A percentile compares a stretch with the other conserved stretches of the same genome.
Conservation (phyloP, 1,140 invertebrate species). For the Drosophila pectinifera region DNA sequence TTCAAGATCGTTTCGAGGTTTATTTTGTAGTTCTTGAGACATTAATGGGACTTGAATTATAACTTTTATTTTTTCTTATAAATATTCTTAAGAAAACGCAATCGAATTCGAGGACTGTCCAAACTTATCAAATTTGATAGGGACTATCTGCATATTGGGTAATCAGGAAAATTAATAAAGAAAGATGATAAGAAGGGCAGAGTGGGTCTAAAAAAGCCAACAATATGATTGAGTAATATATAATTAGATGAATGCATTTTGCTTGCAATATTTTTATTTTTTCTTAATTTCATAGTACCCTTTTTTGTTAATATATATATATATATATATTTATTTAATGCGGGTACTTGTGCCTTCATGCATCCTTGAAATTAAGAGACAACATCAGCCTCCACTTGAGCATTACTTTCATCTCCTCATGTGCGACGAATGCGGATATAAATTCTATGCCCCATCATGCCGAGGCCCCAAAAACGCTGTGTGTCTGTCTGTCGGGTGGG, state of each 20-base stretch:
- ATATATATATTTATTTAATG: constrained; percentile 1
- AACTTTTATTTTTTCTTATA: not conserved
- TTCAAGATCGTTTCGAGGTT: not conserved
- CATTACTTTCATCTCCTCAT: constrained; percentile 44
- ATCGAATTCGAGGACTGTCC: no score
- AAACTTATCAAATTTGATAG: constrained; percentile 1
- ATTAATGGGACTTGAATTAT: not conserved
- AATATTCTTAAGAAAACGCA: no score
- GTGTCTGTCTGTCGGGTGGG: constrained; percentile 12
- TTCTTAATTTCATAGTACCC: not conserved
- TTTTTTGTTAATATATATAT: not conserved
- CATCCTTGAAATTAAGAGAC: constrained; percentile 52
- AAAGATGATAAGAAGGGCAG: not conserved
- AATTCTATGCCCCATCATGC: constrained; percentile 32
- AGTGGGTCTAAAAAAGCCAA: not conserved
- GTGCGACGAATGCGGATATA: constrained; percentile 25
- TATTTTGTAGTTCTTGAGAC: no score
- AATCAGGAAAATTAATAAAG: not conserved
- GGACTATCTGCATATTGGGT: not conserved
- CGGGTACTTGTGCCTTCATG: constrained; percentile 19
- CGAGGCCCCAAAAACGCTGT: constrained; percentile 30
- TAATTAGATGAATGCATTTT: not conserved
- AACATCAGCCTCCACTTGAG: constrained; percentile 45
- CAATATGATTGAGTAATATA: not conserved
- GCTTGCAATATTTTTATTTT: not conserved